These are phyloP conservation scores for Enteromius afrohamiltoni DNA, from an alignment of 2,797 vertebrate species.

Conservation along the genomic window DNA sequence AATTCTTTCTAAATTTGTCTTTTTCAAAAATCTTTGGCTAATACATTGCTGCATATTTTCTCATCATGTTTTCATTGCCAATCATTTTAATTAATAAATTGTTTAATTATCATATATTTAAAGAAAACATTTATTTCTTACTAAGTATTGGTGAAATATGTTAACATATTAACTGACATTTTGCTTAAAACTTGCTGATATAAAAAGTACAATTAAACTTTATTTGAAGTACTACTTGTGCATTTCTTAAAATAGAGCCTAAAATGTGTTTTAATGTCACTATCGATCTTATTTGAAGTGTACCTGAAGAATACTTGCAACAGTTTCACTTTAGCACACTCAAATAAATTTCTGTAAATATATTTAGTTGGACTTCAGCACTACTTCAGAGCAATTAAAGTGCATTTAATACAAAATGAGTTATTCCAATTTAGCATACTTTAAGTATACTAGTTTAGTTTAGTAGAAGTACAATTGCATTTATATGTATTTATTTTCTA, in stretches of 20 bases:
- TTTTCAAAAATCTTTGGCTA: neutral
- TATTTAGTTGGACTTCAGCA: neutral
- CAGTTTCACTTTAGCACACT: too few species aligned
- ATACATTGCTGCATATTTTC: neutral
- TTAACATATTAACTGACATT: neutral
- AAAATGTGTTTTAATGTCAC: neutral
- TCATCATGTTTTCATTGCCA: neutral
- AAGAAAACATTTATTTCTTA: too few species aligned
- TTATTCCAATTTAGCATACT: too few species aligned
- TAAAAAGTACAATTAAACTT: neutral
- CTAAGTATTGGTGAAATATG: too few species aligned
- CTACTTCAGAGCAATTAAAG: neutral
- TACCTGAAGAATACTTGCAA: neutral
- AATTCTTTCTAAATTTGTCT: neutral
- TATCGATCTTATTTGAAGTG: neutral
- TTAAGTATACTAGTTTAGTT: neutral
- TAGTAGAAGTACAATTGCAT: neutral
- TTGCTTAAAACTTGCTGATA: neutral
- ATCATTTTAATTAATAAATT: neutral
- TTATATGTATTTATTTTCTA: neutral
- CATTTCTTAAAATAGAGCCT: neutral
- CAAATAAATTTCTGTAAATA: neutral
- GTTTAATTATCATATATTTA: neutral
- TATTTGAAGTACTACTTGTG: neutral
- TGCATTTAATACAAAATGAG: neutral